Conservation (phyloP, 2,888 invertebrate species). For the Gandaritis pyraliata region DNA sequence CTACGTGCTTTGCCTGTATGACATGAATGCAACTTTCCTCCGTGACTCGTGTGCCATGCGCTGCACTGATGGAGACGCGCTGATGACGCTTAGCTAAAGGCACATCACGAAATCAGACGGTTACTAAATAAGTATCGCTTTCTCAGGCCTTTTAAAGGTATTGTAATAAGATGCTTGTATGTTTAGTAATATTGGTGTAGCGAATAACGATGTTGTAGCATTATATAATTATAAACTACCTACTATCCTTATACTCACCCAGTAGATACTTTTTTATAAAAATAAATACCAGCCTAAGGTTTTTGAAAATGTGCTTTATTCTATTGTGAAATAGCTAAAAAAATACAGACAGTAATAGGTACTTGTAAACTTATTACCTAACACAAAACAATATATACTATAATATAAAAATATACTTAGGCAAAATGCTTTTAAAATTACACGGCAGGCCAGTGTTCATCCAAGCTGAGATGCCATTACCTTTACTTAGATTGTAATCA, state of each 20-base stretch:
- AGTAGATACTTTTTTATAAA: no score
- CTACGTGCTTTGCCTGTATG: constrained; percentile 24
- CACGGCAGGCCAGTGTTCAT: constrained; percentile 22
- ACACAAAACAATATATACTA: constrained; percentile 10
- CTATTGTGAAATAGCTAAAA: no score
- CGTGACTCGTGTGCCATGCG: constrained; percentile 35
- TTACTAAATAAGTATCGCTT: constrained; percentile 26
- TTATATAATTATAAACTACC: no score
- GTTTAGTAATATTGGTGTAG: neutral
- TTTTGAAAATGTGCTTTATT: no score
- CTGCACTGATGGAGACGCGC: constrained; percentile 26
- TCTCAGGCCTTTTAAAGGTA: constrained; percentile 24
- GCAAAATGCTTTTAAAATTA: constrained; percentile 16
- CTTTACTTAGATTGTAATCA: constrained; percentile 22
- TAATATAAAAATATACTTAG: no score
- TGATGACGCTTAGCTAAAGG: constrained; percentile 34
- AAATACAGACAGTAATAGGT: no score
- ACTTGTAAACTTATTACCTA: no score
- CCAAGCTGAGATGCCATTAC: constrained; percentile 22
- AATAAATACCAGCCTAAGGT: no score
- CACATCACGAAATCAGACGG: constrained; percentile 35
- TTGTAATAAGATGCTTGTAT: constrained; percentile 21
- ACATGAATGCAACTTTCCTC: constrained; percentile 36
- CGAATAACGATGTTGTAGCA: neutral
- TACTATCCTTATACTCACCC: no score